Evolutionary conservation across 2,797 vertebrate species (phyloP), one percentile per base, ranked within the genome.

Genomic region (Anguilla anguilla): DNA sequence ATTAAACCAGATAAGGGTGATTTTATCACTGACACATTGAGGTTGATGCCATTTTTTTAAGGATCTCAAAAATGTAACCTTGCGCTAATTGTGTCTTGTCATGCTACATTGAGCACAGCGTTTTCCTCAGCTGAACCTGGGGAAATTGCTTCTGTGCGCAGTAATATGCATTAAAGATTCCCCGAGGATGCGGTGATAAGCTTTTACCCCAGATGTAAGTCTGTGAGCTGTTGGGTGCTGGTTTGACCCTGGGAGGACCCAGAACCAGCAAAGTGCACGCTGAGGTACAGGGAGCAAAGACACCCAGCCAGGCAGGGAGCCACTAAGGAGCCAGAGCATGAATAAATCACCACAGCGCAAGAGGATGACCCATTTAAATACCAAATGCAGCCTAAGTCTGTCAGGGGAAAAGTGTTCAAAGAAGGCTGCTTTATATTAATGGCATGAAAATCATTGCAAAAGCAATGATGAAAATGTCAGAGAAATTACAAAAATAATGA

Each of bases 291-390:
- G 31, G 51, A 55, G 82, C 82, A 55, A 35, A 28, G 51, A 31
- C 49, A 57, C 82, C 82, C 82, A 17, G 51, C 25, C 9, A 83
- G 49, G n/a, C 82, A 55, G 82, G 28, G 49, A 31, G 82, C 51
- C 49, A 55, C 82, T 25, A 28, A 57, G 51, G 51, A 83, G 82
- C 9, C 49, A 35, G 51, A 3, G n/a, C 82, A 83, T 83, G 49
- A 83, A 83, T 83, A 83, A 83, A 83, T 83, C 82, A 83, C n/a
- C n/a, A 83, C 25, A 10, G 82, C 3, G 10, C 31, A 43, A 25
- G 43, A 57, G n/a, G 49, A 28, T 57, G 82, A 83, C 82, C 82
- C 82, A 51, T 83, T 83, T 83, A 55, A 83, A 57, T 83, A 57
- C 82, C 11, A 31, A 55, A 83, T 35, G 51, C n/a, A 57, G 28